phyloP scores from a whole-genome alignment of 2,888 invertebrate species.

The Pseudococcus jackbeardsleyi region DNA sequence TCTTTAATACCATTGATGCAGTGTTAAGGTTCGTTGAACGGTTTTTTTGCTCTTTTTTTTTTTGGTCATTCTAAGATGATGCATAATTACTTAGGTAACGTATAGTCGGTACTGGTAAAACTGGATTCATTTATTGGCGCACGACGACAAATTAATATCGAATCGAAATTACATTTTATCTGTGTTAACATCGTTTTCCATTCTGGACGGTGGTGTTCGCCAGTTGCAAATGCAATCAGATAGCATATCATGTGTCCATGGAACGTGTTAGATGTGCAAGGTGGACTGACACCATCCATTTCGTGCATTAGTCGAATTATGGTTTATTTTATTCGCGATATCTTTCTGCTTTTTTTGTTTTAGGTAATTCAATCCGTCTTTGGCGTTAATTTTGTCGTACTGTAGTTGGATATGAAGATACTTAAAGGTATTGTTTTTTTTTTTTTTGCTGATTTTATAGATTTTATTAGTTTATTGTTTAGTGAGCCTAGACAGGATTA shows the following conservation, averaged over 20 bases:
- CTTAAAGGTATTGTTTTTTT: too few species aligned
- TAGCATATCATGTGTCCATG: neutral
- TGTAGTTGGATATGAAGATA: too few species aligned
- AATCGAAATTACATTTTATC: neutral
- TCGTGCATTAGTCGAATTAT: too few species aligned
- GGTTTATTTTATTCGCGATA: too few species aligned
- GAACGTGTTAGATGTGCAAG: neutral
- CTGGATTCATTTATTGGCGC: conserved; percentile 48
- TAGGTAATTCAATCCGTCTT: too few species aligned
- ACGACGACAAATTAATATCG: conserved; percentile 48
- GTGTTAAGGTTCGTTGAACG: conserved; percentile 45
- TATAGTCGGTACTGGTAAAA: neutral
- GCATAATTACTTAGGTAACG: conserved; percentile 10
- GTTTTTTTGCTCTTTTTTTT: neutral
- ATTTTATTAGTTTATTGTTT: too few species aligned
- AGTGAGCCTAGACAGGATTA: neutral
- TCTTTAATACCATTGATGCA: conserved; percentile 50
- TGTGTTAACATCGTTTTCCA: conserved; percentile 15
- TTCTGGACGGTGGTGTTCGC: neutral
- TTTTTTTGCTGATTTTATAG: too few species aligned
- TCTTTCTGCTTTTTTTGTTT: too few species aligned
- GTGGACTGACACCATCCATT: too few species aligned
- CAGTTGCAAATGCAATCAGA: neutral
- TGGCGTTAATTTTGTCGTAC: too few species aligned
- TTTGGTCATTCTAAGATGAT: neutral